These are phyloP conservation scores for Trididemnum miniatum DNA, from an alignment of 23 tunicate species.

Conservation along the genomic window DNA sequence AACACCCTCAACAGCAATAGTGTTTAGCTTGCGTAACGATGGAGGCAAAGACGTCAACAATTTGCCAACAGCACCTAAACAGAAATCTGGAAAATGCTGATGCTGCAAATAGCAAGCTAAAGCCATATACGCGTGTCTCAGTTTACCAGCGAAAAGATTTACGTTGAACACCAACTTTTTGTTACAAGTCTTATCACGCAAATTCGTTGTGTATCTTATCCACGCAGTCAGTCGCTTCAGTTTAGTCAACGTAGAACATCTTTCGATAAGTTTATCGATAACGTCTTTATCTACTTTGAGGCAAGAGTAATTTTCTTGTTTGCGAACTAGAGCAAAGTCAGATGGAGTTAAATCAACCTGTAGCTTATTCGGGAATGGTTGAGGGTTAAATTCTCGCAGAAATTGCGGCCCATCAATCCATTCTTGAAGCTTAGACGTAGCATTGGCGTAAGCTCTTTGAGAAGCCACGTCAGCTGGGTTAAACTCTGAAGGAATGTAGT, in stretches of 20 bases:
- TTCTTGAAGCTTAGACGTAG: not conserved
- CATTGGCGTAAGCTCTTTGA: not conserved
- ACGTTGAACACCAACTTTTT: too few species aligned
- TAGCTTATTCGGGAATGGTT: not conserved
- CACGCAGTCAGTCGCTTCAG: not conserved
- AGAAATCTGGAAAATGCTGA: too few species aligned
- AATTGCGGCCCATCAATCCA: not conserved
- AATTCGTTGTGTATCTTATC: too few species aligned
- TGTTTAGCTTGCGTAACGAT: too few species aligned
- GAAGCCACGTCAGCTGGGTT: constrained; percentile 17
- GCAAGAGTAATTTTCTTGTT: not conserved
- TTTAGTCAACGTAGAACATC: not conserved
- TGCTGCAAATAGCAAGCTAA: too few species aligned
- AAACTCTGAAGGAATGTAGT: not conserved
- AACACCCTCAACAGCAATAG: too few species aligned
- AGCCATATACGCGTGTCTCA: too few species aligned
- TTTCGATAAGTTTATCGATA: not conserved
- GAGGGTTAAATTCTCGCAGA: not conserved
- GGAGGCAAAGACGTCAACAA: too few species aligned
- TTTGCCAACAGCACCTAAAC: too few species aligned
- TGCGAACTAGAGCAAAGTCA: not conserved
- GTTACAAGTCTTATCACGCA: too few species aligned
- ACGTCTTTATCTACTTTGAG: not conserved
- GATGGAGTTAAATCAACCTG: not conserved
- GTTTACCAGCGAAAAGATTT: too few species aligned